Evolutionary conservation across 2,797 vertebrate species (phyloP).

Genomic region (Dendrocincla tyrannina): DNA sequence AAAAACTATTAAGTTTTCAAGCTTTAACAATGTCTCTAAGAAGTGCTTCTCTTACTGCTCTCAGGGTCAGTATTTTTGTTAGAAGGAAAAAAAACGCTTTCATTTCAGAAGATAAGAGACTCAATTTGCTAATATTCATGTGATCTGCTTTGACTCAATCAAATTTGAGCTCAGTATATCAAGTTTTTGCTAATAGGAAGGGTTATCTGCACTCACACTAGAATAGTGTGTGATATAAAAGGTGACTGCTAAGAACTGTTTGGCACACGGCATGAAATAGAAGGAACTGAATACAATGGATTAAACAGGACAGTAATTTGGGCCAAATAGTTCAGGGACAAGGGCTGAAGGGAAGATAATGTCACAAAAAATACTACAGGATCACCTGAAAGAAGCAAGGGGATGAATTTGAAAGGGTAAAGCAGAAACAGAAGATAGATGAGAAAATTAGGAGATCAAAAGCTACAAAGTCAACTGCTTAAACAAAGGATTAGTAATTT

Average conservation of each 20-base stretch:
- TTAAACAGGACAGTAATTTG: not conserved
- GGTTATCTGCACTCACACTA: not conserved
- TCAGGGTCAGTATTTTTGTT: not conserved
- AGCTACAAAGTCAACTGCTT: not conserved
- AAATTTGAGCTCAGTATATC: not conserved
- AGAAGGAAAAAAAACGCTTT: not conserved
- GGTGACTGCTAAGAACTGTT: not conserved
- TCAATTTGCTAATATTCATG: not conserved
- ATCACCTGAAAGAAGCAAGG: not conserved
- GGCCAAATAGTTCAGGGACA: not conserved
- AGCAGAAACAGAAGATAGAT: not conserved
- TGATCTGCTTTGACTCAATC: not conserved
- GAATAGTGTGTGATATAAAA: not conserved
- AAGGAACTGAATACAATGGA: not conserved
- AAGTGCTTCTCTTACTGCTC: not conserved
- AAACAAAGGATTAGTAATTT: conserved; percentile 3
- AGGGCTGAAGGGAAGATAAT: not conserved
- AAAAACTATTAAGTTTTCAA: not conserved
- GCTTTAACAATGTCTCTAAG: not conserved
- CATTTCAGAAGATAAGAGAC: not conserved
- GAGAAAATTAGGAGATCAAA: conserved; percentile 14
- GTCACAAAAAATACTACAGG: not conserved
- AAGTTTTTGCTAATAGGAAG: not conserved
- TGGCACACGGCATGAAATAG: not conserved
- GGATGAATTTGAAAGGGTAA: not conserved